Evolutionary conservation across 2,888 invertebrate genomes (phyloP), one percentile per base, ranked within the genome.

Genomic region (Steromphala cineraria): DNA sequence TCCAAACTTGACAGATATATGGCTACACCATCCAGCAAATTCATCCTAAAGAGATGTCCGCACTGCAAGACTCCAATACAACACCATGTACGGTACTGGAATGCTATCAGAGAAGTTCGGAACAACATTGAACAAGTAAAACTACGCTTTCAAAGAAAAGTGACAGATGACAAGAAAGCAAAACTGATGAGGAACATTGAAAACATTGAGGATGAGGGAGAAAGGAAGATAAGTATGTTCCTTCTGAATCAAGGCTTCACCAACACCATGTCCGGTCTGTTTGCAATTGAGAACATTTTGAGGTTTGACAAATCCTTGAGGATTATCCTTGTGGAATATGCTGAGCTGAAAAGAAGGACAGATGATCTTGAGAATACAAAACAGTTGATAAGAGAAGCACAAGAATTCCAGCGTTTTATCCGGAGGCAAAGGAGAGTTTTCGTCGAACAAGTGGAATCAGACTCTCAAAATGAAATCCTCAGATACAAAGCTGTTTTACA

Each of bases 1-100:
- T 80, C 67, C 13, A 92, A 89, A 0, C 81, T 94, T 78, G 94
- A 94, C 82, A 40, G 84, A 13, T 93, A 86, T 94, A 94, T 71
- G 89, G 95, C 95, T 1, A 62, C 28, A 17, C 95, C 95, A 1
- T 67, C 53, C 15, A 75, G 28, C 0, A 56, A 53, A 19, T 31
- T 82, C 17, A 85, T 86, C 46, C 78, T 89, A 67, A 94, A 93
- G 83, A 74, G 78, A 0, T 96, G 96, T 87, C 96, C 96, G 0
- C 79, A 81, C 67, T 96, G 96, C 89, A 95, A 95, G 75, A 94
- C 94, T 19, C 94, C 94, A 0, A 95, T 96, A n/a, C 93, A 94
- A n/a, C 94, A 94, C 86, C 95, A 95, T 1, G 92, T 93, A 62
- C 94, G 95, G n/a, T 96, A 95, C 91, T 95, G 95, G 81, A 94